phyloP scores from a whole-genome alignment of 1,140 invertebrate species.

The Apis mellifera region DNA sequence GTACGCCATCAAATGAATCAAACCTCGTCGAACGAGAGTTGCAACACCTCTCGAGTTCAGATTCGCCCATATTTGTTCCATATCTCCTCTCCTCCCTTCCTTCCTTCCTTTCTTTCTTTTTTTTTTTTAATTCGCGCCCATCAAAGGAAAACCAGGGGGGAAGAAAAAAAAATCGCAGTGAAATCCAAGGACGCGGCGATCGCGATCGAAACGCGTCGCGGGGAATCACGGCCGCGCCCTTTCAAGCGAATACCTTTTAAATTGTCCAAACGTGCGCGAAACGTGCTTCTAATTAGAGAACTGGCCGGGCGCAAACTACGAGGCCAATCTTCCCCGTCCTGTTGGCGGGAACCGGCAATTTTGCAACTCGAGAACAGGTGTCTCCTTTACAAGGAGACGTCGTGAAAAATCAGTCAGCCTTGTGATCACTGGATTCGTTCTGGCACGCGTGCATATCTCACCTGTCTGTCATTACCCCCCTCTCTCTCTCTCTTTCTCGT shows the following conservation, averaged over 20 bases:
- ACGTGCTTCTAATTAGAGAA: conserved; percentile 61
- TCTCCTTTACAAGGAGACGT: conserved; percentile 2
- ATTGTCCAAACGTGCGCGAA: conserved; percentile 42
- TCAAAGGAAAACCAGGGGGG: not conserved
- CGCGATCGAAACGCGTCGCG: conserved; percentile 16
- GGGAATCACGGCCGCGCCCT: conserved; percentile 43
- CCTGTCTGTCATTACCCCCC: not conserved
- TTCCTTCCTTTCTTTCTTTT: no score
- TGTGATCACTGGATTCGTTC: conserved; percentile 4
- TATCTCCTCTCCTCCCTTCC: no score
- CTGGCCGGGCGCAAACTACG: conserved; percentile 49
- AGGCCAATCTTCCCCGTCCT: not conserved
- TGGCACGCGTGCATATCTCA: not conserved
- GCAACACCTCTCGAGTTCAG: not conserved
- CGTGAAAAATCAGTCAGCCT: conserved; percentile 18
- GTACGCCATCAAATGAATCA: not conserved
- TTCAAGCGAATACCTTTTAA: conserved; percentile 53
- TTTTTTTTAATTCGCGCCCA: not conserved
- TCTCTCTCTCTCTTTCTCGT: not conserved
- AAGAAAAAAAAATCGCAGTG: not conserved
- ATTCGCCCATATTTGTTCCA: conserved; percentile 5
- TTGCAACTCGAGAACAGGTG: conserved; percentile 19
- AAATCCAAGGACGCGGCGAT: not conserved
- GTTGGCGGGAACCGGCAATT: conserved; percentile 21
- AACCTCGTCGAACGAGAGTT: not conserved